These are phyloP conservation scores for Phataginus tetradactyla DNA, from an alignment of 2,797 vertebrate species.

Conservation along the genomic window DNA sequence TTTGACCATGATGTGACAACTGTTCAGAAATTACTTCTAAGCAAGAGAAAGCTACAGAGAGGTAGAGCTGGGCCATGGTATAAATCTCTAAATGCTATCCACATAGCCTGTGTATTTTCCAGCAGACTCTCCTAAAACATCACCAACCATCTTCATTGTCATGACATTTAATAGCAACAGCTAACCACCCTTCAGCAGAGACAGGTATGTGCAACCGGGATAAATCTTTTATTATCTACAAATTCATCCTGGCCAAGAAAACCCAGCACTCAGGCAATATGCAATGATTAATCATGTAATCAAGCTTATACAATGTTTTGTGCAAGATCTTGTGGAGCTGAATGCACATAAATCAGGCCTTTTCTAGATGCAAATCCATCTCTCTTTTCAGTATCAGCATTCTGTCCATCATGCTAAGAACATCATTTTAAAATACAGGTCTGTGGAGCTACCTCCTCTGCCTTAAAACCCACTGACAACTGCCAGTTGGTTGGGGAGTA, in stretches of 20 bases:
- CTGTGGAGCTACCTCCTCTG: neutral
- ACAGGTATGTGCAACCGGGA: neutral
- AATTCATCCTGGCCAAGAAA: neutral
- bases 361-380: neutral
- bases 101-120: neutral
- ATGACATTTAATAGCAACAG: neutral
- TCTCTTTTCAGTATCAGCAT: conserved; percentile 24
- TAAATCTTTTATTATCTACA: neutral
- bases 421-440: neutral
- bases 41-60: neutral
- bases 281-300: conserved; percentile 37
- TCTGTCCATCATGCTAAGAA: neutral
- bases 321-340: neutral
- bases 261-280: neutral
- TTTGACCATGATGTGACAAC: neutral
- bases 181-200: neutral
- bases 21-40: neutral
- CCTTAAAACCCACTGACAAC: neutral
- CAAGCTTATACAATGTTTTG: neutral
- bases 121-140: neutral
- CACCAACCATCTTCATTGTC: neutral
- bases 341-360: conserved; percentile 4
- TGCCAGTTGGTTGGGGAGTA: neutral
- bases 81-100: neutral
- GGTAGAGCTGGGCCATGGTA: rapidly evolving